Conservation (phyloP, 2,797 vertebrate species). For the Parauchenoglanis ngamensis region DNA sequence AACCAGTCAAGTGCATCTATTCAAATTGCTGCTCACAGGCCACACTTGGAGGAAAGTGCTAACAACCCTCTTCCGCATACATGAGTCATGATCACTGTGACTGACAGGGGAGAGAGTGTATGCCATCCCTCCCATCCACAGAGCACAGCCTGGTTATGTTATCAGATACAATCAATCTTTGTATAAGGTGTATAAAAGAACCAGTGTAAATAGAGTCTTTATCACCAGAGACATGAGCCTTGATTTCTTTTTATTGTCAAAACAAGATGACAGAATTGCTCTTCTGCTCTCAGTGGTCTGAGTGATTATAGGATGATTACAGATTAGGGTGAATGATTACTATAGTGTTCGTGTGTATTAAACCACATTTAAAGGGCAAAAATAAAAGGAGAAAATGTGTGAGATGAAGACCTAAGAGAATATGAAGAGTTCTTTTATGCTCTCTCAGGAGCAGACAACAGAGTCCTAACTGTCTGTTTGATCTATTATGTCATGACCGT, state of each 20-base stretch:
- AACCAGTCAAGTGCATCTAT: neutral
- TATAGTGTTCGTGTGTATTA: slow-evolving; percentile 14
- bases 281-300: slow-evolving; percentile 17
- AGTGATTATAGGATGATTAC: slow-evolving; percentile 34
- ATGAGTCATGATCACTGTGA: neutral
- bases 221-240: neutral
- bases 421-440: slow-evolving; percentile 35
- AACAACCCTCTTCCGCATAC: neutral
- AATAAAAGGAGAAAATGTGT: slow-evolving; percentile 19
- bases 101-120: neutral
- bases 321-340: slow-evolving; percentile 29
- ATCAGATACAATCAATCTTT: slow-evolving; percentile 1
- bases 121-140: neutral
- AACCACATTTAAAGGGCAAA: slow-evolving; percentile 23
- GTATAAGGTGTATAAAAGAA: neutral
- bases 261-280: slow-evolving; percentile 2
- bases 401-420: slow-evolving; percentile 25
- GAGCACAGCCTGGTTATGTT: neutral
- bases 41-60: neutral
- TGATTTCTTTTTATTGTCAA: neutral
- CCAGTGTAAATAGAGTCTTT: neutral
- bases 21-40: neutral
- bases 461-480: slow-evolving; percentile 37
- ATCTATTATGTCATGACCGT: slow-evolving; percentile 43
- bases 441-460: slow-evolving; percentile 26